Conservation (phyloP, 2,797 vertebrate species). For the Micrastur ruficollis region DNA sequence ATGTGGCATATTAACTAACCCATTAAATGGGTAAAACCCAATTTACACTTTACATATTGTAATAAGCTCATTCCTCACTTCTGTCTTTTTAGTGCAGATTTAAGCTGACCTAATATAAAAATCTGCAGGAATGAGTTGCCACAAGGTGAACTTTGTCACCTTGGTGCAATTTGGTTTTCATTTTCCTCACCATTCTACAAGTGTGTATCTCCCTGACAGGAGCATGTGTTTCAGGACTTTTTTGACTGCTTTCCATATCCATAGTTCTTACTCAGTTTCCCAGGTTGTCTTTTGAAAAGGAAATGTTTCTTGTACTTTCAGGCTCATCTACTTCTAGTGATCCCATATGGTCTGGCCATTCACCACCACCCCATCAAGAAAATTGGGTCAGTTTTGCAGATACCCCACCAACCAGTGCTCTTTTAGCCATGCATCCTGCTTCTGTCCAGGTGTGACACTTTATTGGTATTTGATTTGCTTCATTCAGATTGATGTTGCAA, state of each 20-base stretch:
- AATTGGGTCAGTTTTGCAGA: slow-evolving; percentile 99
- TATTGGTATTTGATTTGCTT: slow-evolving; percentile 82
- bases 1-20: not conserved
- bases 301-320: slow-evolving; percentile 67
- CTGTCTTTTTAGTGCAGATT: not conserved
- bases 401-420: slow-evolving; percentile 94
- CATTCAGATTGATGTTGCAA: slow-evolving; percentile 70
- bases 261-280: not conserved
- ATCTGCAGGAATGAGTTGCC: not conserved
- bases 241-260: not conserved
- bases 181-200: not conserved
- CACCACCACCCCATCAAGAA: slow-evolving; percentile 94
- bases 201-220: not conserved
- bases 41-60: not conserved
- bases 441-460: slow-evolving; percentile 95
- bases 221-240: not conserved
- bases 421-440: slow-evolving; percentile 94
- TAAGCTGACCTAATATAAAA: not conserved
- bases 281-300: slow-evolving; percentile 18
- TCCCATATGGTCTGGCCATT: slow-evolving; percentile 92
- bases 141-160: not conserved
- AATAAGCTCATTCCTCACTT: not conserved
- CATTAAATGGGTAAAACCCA: not conserved
- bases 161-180: not conserved
- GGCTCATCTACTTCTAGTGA: slow-evolving; percentile 86